Evolutionary conservation across 1,140 invertebrate genomes (phyloP).

Genomic region (Drosophila chauvacae): DNA sequence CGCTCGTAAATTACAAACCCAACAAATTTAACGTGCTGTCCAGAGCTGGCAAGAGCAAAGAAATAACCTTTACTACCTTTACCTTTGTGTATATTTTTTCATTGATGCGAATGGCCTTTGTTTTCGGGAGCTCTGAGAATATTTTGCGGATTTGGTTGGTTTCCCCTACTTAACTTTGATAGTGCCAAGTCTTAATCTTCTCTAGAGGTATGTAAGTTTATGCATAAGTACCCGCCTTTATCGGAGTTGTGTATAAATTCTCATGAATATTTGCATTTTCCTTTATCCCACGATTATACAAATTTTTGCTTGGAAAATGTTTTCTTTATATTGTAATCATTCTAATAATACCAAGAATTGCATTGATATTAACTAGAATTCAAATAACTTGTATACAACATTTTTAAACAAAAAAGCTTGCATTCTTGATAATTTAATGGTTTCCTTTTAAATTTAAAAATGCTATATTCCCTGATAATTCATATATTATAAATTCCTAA

Average conservation of each 20-base stretch:
- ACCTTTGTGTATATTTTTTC: neutral
- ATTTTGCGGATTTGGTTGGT: neutral
- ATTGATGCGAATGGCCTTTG: conserved; percentile 19
- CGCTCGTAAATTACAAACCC: conserved; percentile 45
- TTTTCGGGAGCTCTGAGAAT: conserved; percentile 1
- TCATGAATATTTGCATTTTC: neutral
- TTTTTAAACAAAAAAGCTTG: neutral
- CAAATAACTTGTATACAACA: too few relatives aligned
- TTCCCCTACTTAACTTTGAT: neutral
- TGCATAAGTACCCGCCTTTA: neutral
- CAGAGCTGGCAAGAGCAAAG: neutral
- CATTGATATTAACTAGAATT: neutral
- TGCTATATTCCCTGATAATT: neutral
- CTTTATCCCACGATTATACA: neutral
- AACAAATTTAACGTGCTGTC: conserved; percentile 15
- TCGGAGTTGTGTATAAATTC: neutral
- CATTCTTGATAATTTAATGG: neutral
- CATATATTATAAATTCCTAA: too few relatives aligned
- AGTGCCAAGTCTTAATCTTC: neutral
- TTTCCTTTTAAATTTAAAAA: neutral
- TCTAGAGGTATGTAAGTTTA: neutral
- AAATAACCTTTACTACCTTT: conserved; percentile 9
- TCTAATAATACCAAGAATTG: neutral
- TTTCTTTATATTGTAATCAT: neutral
- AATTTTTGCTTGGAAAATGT: neutral